phyloP scores from a whole-genome alignment of 2,113 vertebrate species.

The Cnemophilus loriae region DNA sequence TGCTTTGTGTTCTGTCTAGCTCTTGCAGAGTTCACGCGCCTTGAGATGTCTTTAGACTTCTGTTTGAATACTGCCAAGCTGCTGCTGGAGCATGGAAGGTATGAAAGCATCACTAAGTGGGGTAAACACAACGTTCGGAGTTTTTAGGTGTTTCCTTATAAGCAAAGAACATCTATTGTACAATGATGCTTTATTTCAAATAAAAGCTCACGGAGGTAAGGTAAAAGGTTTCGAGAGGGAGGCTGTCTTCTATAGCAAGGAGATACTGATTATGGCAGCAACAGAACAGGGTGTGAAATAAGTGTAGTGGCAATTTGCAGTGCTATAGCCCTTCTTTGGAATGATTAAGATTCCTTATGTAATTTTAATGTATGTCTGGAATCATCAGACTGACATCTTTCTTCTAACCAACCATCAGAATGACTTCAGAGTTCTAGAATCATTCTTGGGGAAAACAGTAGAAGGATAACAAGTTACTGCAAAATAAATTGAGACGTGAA shows the following conservation, averaged over 20 bases:
- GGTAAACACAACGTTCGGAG: not conserved
- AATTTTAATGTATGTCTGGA: not conserved
- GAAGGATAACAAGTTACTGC: not conserved
- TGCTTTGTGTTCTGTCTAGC: conserved; percentile 68
- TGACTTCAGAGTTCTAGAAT: not conserved
- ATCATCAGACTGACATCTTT: not conserved
- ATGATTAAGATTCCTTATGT: not conserved
- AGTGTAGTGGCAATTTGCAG: not conserved
- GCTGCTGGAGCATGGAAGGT: conserved; percentile 85
- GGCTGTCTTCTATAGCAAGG: not conserved
- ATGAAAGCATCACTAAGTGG: not conserved
- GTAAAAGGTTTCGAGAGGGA: not conserved
- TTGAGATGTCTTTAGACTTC: conserved; percentile 76
- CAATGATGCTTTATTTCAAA: not conserved
- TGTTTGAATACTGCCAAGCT: conserved; percentile 81
- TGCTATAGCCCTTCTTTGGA: not conserved
- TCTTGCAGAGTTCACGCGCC: conserved; percentile 72
- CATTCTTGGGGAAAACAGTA: not conserved
- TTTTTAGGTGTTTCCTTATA: not conserved
- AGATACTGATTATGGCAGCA: not conserved
- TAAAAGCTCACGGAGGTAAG: not conserved
- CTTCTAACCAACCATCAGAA: not conserved
- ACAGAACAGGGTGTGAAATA: not conserved
- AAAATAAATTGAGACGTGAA: not conserved
- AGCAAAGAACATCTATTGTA: not conserved